Conservation (phyloP, 1,140 invertebrate species). For the Macrocentrus cingulum region DNA sequence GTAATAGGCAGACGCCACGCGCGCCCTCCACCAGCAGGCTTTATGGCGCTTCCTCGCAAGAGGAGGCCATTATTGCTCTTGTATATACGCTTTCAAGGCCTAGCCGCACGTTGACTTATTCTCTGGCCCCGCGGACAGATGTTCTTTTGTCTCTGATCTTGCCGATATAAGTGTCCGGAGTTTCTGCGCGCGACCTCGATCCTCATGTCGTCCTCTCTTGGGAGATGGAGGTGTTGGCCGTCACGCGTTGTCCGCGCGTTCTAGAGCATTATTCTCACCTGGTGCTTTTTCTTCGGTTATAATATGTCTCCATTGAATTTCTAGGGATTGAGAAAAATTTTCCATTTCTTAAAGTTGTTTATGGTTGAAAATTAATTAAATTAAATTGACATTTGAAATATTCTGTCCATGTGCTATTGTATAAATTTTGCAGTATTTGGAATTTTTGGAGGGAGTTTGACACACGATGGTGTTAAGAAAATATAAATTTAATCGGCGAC, state of each 20-base stretch:
- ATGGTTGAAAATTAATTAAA: too few relatives aligned
- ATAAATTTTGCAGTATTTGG: too few relatives aligned
- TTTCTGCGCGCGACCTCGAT: conserved; percentile 5
- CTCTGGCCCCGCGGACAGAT: conserved; percentile 3
- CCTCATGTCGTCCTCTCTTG: background rate
- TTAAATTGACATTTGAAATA: too few relatives aligned
- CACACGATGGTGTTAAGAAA: background rate
- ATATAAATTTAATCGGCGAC: conserved; percentile 3
- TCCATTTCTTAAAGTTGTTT: too few relatives aligned
- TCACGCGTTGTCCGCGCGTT: background rate
- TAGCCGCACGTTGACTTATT: too few relatives aligned
- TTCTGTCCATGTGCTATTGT: too few relatives aligned
- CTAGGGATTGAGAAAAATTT: too few relatives aligned
- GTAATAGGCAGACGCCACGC: conserved; percentile 49
- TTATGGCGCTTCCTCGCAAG: too few relatives aligned
- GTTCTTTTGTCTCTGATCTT: conserved; percentile 34
- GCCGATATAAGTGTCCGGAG: conserved; percentile 31
- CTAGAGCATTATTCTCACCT: too few relatives aligned
- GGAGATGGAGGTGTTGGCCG: background rate
- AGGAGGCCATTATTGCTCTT: too few relatives aligned
- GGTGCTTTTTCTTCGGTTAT: too few relatives aligned
- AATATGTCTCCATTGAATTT: too few relatives aligned
- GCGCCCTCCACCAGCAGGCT: conserved; percentile 35
- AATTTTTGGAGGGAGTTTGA: background rate
- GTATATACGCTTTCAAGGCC: conserved; percentile 9